Evolutionary conservation across 2,797 vertebrate species (phyloP).

Genomic region (Benthosema pterotum): DNA sequence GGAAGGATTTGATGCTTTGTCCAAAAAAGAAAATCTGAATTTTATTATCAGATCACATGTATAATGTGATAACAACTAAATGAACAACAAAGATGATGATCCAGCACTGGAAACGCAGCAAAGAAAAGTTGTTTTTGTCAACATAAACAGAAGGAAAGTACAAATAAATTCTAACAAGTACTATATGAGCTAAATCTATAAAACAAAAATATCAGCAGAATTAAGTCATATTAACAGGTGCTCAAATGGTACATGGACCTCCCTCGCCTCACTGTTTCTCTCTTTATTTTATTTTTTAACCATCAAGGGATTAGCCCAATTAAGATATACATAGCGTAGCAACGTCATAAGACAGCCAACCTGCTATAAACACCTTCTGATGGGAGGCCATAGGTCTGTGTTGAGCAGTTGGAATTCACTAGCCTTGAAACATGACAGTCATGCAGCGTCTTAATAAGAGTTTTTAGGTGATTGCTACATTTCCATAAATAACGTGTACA

Average conservation of each 20-base stretch:
- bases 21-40: slow-evolving; percentile 42
- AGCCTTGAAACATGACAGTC: no score
- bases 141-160: slow-evolving; percentile 13
- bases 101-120: slow-evolving; percentile 23
- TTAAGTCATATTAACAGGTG: slow-evolving; percentile 2
- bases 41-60: slow-evolving; percentile 61
- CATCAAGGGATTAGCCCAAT: slow-evolving; percentile 13
- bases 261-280: slow-evolving; percentile 3
- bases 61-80: slow-evolving; percentile 29
- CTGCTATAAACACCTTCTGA: background rate
- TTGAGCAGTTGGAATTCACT: background rate
- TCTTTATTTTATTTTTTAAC: slow-evolving; percentile 28
- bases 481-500: no score
- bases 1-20: background rate
- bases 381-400: slow-evolving; percentile 23
- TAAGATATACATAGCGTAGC: background rate
- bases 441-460: no score
- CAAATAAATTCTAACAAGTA: slow-evolving; percentile 28
- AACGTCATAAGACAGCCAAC: background rate
- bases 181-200: slow-evolving; percentile 39
- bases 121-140: slow-evolving; percentile 12
- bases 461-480: no score
- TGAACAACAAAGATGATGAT: slow-evolving; percentile 35
- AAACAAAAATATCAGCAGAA: slow-evolving; percentile 48
- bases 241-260: slow-evolving; percentile 24